These are phyloP conservation scores for Andricus quercusramuli DNA, from an alignment of 2,888 invertebrate species.

Conservation along the genomic window DNA sequence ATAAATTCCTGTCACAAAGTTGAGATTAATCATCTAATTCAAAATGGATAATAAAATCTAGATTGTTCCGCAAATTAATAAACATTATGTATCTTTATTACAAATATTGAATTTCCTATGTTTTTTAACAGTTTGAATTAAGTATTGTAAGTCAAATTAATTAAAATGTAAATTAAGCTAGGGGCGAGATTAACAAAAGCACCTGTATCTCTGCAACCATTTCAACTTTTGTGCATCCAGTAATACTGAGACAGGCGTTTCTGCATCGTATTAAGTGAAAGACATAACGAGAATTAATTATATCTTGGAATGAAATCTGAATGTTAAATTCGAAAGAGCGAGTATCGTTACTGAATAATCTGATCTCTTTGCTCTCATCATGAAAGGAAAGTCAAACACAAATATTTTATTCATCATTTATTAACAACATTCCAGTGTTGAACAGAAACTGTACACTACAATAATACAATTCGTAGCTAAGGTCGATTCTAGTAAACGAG, in stretches of 20 bases:
- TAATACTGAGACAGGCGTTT: neutral
- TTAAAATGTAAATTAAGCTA: neutral
- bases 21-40: too few relatives aligned
- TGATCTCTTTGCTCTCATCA: neutral
- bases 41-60: too few relatives aligned
- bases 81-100: too few relatives aligned
- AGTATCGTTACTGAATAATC: neutral
- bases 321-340: neutral
- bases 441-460: too few relatives aligned
- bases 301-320: slow-evolving; percentile 2
- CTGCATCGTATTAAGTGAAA: neutral
- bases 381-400: too few relatives aligned
- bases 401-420: too few relatives aligned
- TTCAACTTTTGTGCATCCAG: neutral
- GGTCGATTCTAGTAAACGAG: neutral
- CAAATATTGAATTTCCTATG: too few relatives aligned
- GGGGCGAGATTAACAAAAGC: neutral
- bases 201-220: too few relatives aligned
- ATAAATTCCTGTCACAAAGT: neutral
- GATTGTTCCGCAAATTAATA: too few relatives aligned
- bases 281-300: neutral
- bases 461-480: too few relatives aligned
- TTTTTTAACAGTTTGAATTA: too few relatives aligned
- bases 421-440: too few relatives aligned
- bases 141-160: neutral